Conservation (phyloP, 2,888 invertebrate genomes). For the Pardosa pseudoannulata region DNA sequence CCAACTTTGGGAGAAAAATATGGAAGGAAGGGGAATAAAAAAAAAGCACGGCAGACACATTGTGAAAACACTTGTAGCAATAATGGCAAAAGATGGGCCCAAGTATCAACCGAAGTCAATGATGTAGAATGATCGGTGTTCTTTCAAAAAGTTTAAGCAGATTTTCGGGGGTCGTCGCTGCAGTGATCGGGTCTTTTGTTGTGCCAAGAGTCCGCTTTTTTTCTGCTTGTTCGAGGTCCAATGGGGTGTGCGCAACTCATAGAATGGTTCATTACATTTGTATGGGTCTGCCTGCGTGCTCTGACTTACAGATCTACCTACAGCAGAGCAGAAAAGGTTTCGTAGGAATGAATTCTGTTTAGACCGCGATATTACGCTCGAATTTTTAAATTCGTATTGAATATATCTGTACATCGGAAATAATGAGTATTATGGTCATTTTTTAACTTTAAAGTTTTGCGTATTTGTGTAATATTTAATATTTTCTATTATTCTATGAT, state of each 20-base stretch:
- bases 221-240: slow-evolving; percentile 59
- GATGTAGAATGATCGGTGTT: slow-evolving; percentile 70
- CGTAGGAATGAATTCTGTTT: not conserved
- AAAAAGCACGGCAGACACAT: slow-evolving; percentile 22
- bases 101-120: slow-evolving; percentile 71
- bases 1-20: slow-evolving; percentile 24
- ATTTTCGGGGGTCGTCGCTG: slow-evolving; percentile 23
- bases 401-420: too few species aligned
- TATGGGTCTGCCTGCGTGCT: slow-evolving; percentile 35
- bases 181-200: not conserved
- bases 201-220: slow-evolving; percentile 10
- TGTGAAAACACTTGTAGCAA: slow-evolving; percentile 48
- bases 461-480: too few species aligned
- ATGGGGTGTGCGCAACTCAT: slow-evolving; percentile 55
- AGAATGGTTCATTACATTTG: slow-evolving; percentile 62
- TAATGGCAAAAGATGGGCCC: slow-evolving; percentile 27
- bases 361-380: not conserved
- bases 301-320: slow-evolving; percentile 66
- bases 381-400: too few species aligned
- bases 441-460: too few species aligned
- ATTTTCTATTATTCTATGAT: too few species aligned
- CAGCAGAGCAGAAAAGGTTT: slow-evolving; percentile 25
- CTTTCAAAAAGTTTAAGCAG: slow-evolving; percentile 38
- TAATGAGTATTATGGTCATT: too few species aligned
- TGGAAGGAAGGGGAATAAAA: slow-evolving; percentile 2